Evolutionary conservation across 2,888 invertebrate species (phyloP).

Genomic region (Macrophya annulata): DNA sequence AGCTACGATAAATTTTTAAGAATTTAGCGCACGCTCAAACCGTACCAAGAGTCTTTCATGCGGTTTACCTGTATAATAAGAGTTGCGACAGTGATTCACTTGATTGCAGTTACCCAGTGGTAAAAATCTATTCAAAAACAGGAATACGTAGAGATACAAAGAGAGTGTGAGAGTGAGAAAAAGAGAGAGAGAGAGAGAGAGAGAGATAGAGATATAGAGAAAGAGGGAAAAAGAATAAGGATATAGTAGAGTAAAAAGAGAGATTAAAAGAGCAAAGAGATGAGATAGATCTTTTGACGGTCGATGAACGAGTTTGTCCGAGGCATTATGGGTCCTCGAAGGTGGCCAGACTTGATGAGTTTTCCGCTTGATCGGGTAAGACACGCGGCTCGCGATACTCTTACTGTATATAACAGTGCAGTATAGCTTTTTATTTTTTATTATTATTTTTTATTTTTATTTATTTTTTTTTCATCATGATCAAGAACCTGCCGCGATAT

Average conservation of each 20-base stretch:
- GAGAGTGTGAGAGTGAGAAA: background rate
- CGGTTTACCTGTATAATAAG: background rate
- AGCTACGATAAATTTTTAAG: background rate
- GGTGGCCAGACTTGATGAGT: conserved; percentile 65
- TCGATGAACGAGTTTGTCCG: conserved; percentile 52
- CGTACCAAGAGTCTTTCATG: background rate
- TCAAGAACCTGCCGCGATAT: conserved; percentile 48
- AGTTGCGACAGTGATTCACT: background rate
- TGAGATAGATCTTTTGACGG: conserved; percentile 49
- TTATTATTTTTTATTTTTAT: background rate
- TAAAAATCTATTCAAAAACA: background rate
- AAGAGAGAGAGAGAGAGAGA: conserved; percentile 23
- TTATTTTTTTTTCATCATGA: conserved; percentile 3
- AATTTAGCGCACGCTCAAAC: background rate
- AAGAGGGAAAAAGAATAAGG: background rate
- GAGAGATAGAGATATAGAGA: conserved; percentile 38
- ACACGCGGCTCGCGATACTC: conserved; percentile 42
- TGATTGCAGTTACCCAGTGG: background rate
- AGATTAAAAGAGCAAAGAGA: conserved; percentile 45
- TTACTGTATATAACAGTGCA: background rate
- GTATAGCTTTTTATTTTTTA: background rate
- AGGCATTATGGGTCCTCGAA: conserved; percentile 49
- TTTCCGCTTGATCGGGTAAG: conserved; percentile 70
- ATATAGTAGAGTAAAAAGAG: conserved; percentile 28
- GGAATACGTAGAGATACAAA: background rate